phyloP scores from a whole-genome alignment of 2,797 vertebrate genomes.

The Arctocebus calabarensis region DNA sequence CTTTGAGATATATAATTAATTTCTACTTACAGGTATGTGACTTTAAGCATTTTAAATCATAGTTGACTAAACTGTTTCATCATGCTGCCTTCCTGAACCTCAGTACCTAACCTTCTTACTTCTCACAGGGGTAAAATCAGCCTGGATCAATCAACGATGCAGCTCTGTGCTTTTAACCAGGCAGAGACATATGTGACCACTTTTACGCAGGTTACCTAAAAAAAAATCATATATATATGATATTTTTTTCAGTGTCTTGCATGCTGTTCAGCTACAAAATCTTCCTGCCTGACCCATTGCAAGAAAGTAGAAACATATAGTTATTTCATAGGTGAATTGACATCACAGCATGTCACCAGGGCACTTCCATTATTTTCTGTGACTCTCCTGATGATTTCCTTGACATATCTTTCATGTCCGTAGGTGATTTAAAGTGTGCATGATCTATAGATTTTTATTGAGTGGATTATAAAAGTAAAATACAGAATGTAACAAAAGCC shows the following conservation, averaged over 20 bases:
- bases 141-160: constrained; percentile 87
- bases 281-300: constrained; percentile 86
- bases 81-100: constrained; percentile 78
- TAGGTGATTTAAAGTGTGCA: constrained; percentile 84
- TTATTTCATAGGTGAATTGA: constrained; percentile 78
- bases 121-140: constrained; percentile 90
- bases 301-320: constrained; percentile 81
- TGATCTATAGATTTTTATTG: constrained; percentile 79
- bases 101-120: constrained; percentile 87
- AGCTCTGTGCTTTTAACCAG: constrained; percentile 89
- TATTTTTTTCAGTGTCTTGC: constrained; percentile 88
- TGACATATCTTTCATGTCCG: constrained; percentile 77
- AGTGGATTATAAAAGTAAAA: constrained; percentile 76
- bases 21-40: constrained; percentile 47
- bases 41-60: constrained; percentile 45
- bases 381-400: constrained; percentile 66
- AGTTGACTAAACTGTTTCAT: constrained; percentile 72
- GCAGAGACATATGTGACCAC: constrained; percentile 88
- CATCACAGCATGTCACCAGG: constrained; percentile 84
- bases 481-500: constrained; percentile 56
- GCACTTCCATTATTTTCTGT: constrained; percentile 75
- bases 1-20: constrained; percentile 61
- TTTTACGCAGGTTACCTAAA: constrained; percentile 89
- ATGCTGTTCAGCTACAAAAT: constrained; percentile 86
- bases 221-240: constrained; percentile 83